Conservation (phyloP, 2,113 vertebrate species). For the Geococcyx californianus region DNA sequence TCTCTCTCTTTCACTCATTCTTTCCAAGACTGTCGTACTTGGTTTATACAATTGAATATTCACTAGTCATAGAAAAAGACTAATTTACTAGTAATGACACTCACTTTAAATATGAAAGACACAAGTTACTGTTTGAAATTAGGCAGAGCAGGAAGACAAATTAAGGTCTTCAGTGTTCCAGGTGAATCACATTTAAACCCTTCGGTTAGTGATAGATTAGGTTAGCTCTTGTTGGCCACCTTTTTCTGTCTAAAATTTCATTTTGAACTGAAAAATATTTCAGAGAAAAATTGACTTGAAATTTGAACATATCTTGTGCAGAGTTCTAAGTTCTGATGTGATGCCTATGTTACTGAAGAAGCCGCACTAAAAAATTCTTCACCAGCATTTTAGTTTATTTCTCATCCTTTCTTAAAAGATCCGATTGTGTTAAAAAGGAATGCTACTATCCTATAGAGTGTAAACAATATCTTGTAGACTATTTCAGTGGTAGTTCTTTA, state of each 20-base stretch:
- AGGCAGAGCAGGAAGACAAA: neutral
- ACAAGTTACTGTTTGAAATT: neutral
- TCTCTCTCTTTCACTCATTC: neutral
- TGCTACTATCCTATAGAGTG: fast-evolving
- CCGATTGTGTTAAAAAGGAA: neutral
- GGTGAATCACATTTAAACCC: neutral
- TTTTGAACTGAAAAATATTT: neutral
- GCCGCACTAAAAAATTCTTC: neutral
- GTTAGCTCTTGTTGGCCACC: neutral
- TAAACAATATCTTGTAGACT: neutral
- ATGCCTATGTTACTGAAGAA: neutral
- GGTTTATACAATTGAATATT: neutral
- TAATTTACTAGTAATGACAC: neutral
- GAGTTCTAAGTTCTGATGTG: neutral
- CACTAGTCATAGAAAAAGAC: neutral
- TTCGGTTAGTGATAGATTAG: fast-evolving
- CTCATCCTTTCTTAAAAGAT: neutral
- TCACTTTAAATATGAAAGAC: neutral
- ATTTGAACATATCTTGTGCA: neutral
- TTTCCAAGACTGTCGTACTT: neutral
- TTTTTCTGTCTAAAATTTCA: neutral
- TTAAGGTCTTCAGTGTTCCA: neutral
- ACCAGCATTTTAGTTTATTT: neutral
- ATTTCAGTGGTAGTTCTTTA: neutral
- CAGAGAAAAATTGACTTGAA: neutral